A percentile compares a stretch with the other conserved stretches of the same genome.
These are phyloP conservation scores for Branchipolynoe longqiensis DNA, from an alignment of 2,888 invertebrate species.

Conservation along the genomic window DNA sequence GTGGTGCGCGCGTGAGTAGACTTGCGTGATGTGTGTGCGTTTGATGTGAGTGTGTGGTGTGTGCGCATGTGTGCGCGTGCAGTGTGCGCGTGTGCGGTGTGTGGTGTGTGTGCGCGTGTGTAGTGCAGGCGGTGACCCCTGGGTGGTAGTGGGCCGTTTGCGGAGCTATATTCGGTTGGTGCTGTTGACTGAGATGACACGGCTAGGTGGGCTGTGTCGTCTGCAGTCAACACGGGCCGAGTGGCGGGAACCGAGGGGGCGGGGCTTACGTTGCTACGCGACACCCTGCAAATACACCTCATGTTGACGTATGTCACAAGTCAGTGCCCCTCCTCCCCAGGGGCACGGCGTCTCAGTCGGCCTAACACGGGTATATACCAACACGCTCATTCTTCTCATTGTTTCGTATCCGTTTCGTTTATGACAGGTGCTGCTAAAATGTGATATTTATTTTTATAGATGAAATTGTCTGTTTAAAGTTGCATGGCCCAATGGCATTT, in stretches of 20 bases:
- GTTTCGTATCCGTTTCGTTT: too few species aligned
- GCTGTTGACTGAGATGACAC: conserved; percentile 34
- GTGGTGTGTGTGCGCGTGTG: too few species aligned
- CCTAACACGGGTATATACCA: too few species aligned
- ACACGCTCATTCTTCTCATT: too few species aligned
- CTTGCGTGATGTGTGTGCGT: not conserved
- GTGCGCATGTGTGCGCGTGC: too few species aligned
- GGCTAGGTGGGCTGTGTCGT: conserved; percentile 14
- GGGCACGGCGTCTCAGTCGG: too few species aligned
- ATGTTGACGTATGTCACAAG: conserved; percentile 54
- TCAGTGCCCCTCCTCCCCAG: conserved; percentile 46
- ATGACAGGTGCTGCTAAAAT: too few species aligned
- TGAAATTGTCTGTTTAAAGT: too few species aligned
- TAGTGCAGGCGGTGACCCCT: not conserved
- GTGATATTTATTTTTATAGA: too few species aligned
- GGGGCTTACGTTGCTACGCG: conserved; percentile 28
- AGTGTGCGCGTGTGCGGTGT: too few species aligned
- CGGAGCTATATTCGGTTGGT: conserved; percentile 14
- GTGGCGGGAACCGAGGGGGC: conserved; percentile 48
- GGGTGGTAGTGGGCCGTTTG: not conserved
- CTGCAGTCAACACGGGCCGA: conserved; percentile 18
- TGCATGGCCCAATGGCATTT: too few species aligned
- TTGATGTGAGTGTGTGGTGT: not conserved
- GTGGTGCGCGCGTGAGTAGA: not conserved
- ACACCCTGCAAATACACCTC: conserved; percentile 34